These are phyloP conservation scores for Scaptomyza parva DNA, from an alignment of 2,888 invertebrate genomes.

Conservation along the genomic window DNA sequence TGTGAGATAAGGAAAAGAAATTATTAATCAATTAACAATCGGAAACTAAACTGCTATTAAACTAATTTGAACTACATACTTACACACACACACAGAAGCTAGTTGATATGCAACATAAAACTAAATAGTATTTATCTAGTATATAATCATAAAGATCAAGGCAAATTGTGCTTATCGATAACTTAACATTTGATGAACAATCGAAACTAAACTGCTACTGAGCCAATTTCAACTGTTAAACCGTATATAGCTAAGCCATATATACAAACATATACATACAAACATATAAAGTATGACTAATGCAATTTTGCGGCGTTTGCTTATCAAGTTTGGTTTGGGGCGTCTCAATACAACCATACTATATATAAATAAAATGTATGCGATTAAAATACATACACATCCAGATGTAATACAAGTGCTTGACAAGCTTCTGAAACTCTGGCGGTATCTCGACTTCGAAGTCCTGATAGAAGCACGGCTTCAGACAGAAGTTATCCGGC, in stretches of 20 bases:
- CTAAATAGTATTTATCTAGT: too few relatives aligned
- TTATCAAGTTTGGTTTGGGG: slow-evolving; percentile 29
- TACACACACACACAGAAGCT: too few relatives aligned
- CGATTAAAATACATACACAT: slow-evolving; percentile 94
- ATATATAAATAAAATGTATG: neutral
- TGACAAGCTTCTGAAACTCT: slow-evolving; percentile 98
- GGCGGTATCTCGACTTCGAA: slow-evolving; percentile 99
- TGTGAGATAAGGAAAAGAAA: slow-evolving; percentile 82
- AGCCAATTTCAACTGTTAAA: neutral
- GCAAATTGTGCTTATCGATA: too few relatives aligned
- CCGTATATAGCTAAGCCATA: neutral
- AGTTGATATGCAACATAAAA: too few relatives aligned
- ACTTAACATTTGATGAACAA: too few relatives aligned
- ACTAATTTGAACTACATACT: too few relatives aligned
- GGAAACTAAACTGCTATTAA: too few relatives aligned
- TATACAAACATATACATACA: neutral
- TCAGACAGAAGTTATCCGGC: slow-evolving; percentile 95
- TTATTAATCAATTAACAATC: neutral
- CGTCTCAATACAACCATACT: slow-evolving; percentile 30
- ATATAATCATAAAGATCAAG: too few relatives aligned
- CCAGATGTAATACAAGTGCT: slow-evolving; percentile 98
- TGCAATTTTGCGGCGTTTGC: slow-evolving; percentile 19
- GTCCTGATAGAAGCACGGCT: slow-evolving; percentile 99
- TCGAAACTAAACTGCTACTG: too few relatives aligned
- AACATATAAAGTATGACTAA: slow-evolving; percentile 52